Conservation (phyloP, 2,797 vertebrate species). For the Chloroceryle amazona region DNA sequence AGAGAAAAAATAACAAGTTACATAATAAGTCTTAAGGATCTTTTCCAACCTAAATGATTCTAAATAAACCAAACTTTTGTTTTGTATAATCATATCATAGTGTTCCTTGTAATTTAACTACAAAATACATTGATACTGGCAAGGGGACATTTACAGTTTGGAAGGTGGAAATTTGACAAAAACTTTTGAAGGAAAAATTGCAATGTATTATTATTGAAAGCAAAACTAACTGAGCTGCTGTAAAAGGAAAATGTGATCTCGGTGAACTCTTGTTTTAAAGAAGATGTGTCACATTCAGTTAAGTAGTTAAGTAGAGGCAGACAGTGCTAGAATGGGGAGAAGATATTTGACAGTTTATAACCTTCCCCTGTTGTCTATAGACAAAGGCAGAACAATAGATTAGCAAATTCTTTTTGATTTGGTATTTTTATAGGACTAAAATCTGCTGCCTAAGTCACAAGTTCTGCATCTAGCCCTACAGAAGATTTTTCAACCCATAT, state of each 20-base stretch:
- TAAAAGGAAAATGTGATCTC: background rate
- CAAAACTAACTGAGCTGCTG: background rate
- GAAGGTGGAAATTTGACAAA: background rate
- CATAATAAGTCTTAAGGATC: background rate
- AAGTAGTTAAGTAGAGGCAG: background rate
- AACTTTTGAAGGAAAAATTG: background rate
- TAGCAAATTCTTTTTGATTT: background rate
- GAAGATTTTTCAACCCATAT: conserved; percentile 71
- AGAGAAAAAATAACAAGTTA: background rate
- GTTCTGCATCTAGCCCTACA: background rate
- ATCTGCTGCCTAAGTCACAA: background rate
- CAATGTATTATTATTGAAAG: background rate
- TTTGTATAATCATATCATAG: background rate
- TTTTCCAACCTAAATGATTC: background rate
- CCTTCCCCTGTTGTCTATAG: background rate
- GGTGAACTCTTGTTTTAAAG: background rate
- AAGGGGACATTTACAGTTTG: background rate
- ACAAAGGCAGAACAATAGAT: background rate
- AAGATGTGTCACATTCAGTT: background rate
- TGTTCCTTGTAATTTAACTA: background rate
- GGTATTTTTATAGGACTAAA: background rate
- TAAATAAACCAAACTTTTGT: background rate
- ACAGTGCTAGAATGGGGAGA: background rate
- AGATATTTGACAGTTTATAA: background rate
- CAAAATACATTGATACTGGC: background rate